Conservation (phyloP, 1,140 invertebrate genomes). For the Octopus sinensis region DNA sequence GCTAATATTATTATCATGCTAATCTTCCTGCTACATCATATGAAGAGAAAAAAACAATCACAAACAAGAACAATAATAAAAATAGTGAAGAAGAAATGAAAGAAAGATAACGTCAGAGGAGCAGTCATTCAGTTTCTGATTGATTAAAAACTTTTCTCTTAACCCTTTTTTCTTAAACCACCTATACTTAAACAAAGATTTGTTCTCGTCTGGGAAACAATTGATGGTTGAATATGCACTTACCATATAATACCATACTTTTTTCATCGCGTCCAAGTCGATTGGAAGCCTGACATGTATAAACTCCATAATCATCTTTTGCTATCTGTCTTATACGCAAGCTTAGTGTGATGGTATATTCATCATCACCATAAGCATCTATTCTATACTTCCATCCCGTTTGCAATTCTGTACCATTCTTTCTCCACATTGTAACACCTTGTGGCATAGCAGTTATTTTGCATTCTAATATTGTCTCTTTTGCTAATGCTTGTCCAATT, state of each 20-base stretch:
- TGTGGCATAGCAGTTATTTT: conserved; percentile 86
- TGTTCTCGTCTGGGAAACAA: no score
- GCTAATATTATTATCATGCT: no score
- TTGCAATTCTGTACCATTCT: conserved; percentile 62
- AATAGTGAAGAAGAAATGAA: no score
- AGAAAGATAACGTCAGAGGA: no score
- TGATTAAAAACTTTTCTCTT: no score
- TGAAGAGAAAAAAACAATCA: no score
- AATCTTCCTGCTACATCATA: no score
- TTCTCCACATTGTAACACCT: conserved; percentile 81
- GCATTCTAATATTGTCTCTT: conserved; percentile 71
- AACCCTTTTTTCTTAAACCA: no score
- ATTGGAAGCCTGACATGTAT: conserved; percentile 86
- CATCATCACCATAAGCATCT: conserved; percentile 69
- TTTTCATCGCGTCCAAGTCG: conserved; percentile 81
- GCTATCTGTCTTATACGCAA: conserved; percentile 76
- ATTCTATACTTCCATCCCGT: conserved; percentile 69
- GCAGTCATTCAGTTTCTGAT: no score
- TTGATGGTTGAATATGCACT: conserved; percentile 47
- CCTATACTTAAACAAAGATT: no score
- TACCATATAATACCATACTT: conserved; percentile 80
- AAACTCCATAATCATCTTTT: conserved; percentile 77
- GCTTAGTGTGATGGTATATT: conserved; percentile 80
- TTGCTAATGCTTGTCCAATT: conserved; percentile 45
- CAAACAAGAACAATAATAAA: no score